Percentiles rank a stretch among this genome's conserved stretches.
phyloP scores from a whole-genome alignment of 2,797 vertebrate genomes.

The Peromyscus melanophrys region DNA sequence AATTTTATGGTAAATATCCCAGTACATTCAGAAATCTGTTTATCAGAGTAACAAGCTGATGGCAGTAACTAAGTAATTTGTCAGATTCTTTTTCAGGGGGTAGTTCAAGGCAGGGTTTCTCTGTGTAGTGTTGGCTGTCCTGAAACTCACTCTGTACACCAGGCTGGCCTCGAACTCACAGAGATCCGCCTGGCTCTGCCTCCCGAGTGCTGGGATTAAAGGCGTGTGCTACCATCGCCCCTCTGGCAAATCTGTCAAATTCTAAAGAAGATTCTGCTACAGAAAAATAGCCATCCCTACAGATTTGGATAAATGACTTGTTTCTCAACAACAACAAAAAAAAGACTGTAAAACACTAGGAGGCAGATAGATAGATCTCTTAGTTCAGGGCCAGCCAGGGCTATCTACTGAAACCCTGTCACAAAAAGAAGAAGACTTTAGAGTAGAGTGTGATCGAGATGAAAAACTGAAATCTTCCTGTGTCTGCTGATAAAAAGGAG shows the following conservation, averaged over 20 bases:
- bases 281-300: neutral
- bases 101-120: neutral
- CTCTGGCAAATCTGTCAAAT: neutral
- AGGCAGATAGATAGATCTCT: neutral
- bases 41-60: neutral
- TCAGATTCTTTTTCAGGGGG: neutral
- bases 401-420: neutral
- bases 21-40: neutral
- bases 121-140: neutral
- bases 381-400: neutral
- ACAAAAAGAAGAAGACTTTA: neutral
- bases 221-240: neutral
- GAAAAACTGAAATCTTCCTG: neutral
- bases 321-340: constrained; percentile 6
- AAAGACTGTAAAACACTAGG: neutral
- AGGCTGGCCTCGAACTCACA: neutral
- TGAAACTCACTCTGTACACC: neutral
- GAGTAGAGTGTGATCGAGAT: neutral
- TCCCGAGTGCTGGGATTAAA: neutral
- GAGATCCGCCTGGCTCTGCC: neutral
- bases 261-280: neutral
- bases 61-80: neutral
- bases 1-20: neutral
- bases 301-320: neutral
- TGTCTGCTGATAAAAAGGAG: neutral